Evolutionary conservation across 2,113 vertebrate species (phyloP).

Genomic region (Bostrychus sinensis): DNA sequence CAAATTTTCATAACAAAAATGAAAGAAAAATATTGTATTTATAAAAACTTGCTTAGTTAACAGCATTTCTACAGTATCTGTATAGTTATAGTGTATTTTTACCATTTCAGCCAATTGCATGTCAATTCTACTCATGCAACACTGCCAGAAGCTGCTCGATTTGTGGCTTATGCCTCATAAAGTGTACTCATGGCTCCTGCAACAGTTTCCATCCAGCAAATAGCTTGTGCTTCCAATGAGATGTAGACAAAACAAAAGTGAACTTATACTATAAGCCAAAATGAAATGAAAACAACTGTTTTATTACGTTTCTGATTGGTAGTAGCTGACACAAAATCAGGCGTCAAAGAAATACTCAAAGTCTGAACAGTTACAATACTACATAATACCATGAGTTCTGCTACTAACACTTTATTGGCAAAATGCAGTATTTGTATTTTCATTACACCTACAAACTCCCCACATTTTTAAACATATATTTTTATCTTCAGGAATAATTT

Average conservation of each 20-base stretch:
- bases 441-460: too few relatives aligned
- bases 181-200: slow-evolving; percentile 31
- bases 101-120: not conserved
- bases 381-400: too few relatives aligned
- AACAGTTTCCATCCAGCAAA: slow-evolving; percentile 19
- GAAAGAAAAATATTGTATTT: too few relatives aligned
- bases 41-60: too few relatives aligned
- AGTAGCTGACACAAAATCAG: not conserved
- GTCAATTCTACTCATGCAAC: not conserved
- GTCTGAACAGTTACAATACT: too few relatives aligned
- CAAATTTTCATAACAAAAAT: too few relatives aligned
- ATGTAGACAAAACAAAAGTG: slow-evolving; percentile 22
- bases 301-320: not conserved
- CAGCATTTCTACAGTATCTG: too few relatives aligned
- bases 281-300: not conserved
- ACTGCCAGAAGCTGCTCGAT: slow-evolving; percentile 27
- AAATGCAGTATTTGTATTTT: too few relatives aligned
- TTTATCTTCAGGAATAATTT: too few relatives aligned
- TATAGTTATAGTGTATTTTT: slow-evolving; percentile 5
- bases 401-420: too few relatives aligned
- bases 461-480: too few relatives aligned
- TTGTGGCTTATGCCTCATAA: slow-evolving; percentile 53
- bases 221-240: slow-evolving; percentile 13
- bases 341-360: too few relatives aligned
- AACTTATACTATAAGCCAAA: not conserved